phyloP scores from a whole-genome alignment of 2,113 vertebrate genomes.

The Henicopernis longicauda region DNA sequence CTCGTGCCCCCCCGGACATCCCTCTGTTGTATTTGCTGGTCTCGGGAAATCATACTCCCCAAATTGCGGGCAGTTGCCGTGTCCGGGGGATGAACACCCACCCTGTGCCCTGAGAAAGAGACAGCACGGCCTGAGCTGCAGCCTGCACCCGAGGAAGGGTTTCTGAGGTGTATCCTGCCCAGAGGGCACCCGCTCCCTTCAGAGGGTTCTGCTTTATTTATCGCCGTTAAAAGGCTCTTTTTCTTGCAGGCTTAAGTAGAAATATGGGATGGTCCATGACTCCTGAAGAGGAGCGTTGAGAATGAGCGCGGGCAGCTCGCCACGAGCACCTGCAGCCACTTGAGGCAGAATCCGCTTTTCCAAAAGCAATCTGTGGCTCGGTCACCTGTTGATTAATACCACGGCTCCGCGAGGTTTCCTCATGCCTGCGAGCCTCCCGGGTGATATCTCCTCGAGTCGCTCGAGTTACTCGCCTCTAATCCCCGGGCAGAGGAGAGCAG shows the following conservation, averaged over 20 bases:
- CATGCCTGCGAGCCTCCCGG: accelerated
- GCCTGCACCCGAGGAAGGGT: neutral
- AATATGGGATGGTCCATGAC: accelerated
- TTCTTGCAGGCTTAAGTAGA: neutral
- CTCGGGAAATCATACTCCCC: accelerated
- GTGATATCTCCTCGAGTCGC: neutral
- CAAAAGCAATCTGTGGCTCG: neutral
- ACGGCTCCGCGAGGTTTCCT: neutral
- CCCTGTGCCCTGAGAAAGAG: accelerated
- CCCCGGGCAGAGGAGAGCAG: neutral
- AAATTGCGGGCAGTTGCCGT: neutral
- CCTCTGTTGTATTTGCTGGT: neutral
- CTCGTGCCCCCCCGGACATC: neutral
- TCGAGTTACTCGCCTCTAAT: neutral
- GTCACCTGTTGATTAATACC: neutral
- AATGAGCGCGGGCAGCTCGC: accelerated
- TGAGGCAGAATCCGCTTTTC: neutral
- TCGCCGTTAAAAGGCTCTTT: neutral
- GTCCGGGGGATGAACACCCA: neutral
- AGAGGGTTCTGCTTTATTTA: neutral
- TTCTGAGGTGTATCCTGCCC: neutral
- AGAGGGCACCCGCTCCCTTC: accelerated
- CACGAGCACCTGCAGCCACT: accelerated
- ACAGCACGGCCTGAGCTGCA: neutral
- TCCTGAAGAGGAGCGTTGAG: accelerated